Conservation (phyloP, 2,797 vertebrate genomes). For the Chromobotia macracanthus region DNA sequence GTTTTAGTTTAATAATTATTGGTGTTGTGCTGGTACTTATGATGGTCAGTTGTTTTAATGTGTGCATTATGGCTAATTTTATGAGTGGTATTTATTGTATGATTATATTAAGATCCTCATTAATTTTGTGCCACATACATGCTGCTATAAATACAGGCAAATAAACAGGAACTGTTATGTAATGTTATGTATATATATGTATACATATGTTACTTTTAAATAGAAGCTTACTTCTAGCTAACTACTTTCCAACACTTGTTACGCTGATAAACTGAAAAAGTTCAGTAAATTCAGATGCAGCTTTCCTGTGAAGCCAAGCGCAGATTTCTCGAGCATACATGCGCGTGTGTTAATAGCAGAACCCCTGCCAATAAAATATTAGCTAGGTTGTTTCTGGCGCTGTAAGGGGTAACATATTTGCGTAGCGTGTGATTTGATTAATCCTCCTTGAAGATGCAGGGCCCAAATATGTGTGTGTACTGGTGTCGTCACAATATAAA, state of each 20-base stretch:
- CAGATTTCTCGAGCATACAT: neutral
- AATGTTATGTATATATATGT: neutral
- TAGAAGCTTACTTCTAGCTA: too few relatives aligned
- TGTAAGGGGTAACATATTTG: slow-evolving; percentile 45
- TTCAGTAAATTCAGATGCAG: neutral
- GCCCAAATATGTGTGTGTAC: slow-evolving; percentile 69
- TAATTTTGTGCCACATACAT: too few relatives aligned
- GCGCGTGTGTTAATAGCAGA: neutral
- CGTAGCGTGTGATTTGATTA: slow-evolving; percentile 71
- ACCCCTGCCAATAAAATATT: slow-evolving; percentile 44
- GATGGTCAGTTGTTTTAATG: too few relatives aligned
- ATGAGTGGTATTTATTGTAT: too few relatives aligned
- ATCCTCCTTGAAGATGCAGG: slow-evolving; percentile 70
- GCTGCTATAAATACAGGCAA: too few relatives aligned
- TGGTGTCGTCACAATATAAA: slow-evolving; percentile 81
- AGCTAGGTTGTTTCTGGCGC: slow-evolving; percentile 31
- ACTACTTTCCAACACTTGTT: neutral
- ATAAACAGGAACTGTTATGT: too few relatives aligned
- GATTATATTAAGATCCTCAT: too few relatives aligned
- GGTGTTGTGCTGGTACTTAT: too few relatives aligned
- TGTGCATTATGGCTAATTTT: too few relatives aligned
- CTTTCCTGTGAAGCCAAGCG: neutral
- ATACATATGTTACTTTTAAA: neutral
- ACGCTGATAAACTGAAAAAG: neutral
- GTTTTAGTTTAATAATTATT: too few relatives aligned